Conservation (phyloP, 2,888 invertebrate genomes). For the Cabera pusaria region DNA sequence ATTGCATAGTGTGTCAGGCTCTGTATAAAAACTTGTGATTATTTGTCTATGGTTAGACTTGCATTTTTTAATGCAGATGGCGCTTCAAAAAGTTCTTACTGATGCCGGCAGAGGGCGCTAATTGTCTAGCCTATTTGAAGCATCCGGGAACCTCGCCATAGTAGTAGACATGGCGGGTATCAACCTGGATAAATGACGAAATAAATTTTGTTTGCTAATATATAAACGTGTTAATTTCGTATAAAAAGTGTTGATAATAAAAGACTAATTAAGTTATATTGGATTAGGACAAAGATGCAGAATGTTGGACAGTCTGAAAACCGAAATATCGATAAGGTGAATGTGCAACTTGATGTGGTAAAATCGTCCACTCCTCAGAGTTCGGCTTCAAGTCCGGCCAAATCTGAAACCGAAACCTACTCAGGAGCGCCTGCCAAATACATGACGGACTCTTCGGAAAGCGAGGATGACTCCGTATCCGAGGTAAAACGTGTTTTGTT, state of each 20-base stretch:
- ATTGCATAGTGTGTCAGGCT: too few relatives aligned
- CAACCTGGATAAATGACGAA: conserved; percentile 87
- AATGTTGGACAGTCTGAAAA: conserved; percentile 94
- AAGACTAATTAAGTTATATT: conserved; percentile 81
- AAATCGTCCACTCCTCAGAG: conserved; percentile 92
- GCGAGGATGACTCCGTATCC: conserved; percentile 97
- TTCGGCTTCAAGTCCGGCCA: conserved; percentile 91
- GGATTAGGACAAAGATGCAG: conserved; percentile 93
- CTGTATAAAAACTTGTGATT: too few relatives aligned
- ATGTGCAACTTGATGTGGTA: conserved; percentile 87
- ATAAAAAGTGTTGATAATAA: conserved; percentile 80
- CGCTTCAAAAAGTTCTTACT: conserved; percentile 62
- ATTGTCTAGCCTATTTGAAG: conserved; percentile 83
- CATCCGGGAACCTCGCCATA: conserved; percentile 89
- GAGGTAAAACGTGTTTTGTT: conserved; percentile 91
- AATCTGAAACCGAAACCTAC: conserved; percentile 94
- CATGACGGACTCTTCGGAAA: conserved; percentile 97
- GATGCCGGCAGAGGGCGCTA: conserved; percentile 74
- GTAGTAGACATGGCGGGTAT: conserved; percentile 92
- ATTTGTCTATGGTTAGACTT: conserved; percentile 38
- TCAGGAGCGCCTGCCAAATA: conserved; percentile 93
- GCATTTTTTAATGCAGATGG: conserved; percentile 67
- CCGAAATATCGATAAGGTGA: conserved; percentile 92
- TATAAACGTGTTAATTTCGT: conserved; percentile 81
- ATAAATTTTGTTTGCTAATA: conserved; percentile 83